Percentiles rank a stretch among this genome's conserved stretches.
Conservation (phyloP, 2,888 invertebrate species). For the Nymphalis urticae region DNA sequence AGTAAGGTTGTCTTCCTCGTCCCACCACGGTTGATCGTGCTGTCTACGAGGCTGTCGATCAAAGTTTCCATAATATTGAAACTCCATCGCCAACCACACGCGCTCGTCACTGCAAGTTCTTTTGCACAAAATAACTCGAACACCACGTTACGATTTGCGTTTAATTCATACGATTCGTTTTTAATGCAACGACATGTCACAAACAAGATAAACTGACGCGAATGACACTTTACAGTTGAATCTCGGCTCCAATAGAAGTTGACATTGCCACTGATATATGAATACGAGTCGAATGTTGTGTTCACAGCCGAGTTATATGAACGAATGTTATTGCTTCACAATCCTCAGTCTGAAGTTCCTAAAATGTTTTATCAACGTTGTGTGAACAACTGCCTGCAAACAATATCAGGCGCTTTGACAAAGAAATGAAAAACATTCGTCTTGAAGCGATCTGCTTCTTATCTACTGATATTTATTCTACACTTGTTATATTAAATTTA, state of each 20-base stretch:
- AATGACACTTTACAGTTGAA: constrained; percentile 58
- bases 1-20: constrained; percentile 73
- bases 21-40: constrained; percentile 73
- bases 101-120: constrained; percentile 19
- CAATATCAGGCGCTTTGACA: constrained; percentile 49
- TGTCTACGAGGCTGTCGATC: constrained; percentile 60
- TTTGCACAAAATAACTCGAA: constrained; percentile 35
- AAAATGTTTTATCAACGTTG: constrained; percentile 35
- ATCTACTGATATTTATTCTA: background rate
- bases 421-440: constrained; percentile 43
- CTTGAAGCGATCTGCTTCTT: background rate
- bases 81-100: constrained; percentile 61
- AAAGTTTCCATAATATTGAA: constrained; percentile 72
- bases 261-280: constrained; percentile 23
- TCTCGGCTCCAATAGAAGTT: constrained; percentile 22
- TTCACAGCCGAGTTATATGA: constrained; percentile 17
- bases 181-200: constrained; percentile 60
- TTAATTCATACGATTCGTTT: constrained; percentile 65
- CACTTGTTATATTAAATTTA: background rate
- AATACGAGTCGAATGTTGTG: constrained; percentile 10
- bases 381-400: constrained; percentile 52
- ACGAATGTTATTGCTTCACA: constrained; percentile 25
- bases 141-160: constrained; percentile 61
- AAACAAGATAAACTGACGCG: constrained; percentile 62
- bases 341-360: constrained; percentile 16